Base-by-base conservation (phyloP, 2,113 vertebrate species). In the Myiozetetes cayanensis region DNA sequence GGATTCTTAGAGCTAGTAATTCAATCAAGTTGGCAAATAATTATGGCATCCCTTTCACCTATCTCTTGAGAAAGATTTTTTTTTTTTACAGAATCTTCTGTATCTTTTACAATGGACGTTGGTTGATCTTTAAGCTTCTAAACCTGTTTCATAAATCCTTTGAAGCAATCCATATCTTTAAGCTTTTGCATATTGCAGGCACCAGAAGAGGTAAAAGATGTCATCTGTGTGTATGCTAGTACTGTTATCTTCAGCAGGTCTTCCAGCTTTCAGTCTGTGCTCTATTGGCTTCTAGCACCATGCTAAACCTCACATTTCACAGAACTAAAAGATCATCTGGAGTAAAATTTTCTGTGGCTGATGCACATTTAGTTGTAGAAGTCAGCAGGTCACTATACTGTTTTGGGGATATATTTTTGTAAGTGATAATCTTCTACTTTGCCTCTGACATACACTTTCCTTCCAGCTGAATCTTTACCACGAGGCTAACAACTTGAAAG, bases 401-500 rank as follows among this genome's bases (percentile, higher is more conserved):
- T 94, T 93, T 87, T 23, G 33, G 67, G 50, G 67, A 81, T 90
- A 14, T 83, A 62, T 93, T 93, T 95, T 81, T 82, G 41, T 91
- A 89, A 89, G 93, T 91, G 80, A 50, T 94, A 93, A 84, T 83
- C 80, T 79, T 71, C 89, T 90, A 44, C 76, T 83, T 96, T 93
- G 70, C 58, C 66, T 90, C 59, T 92, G 82, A 93, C 71, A 93
- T 52, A 44, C 75, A 50, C 84, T 89, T 93, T 90, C 76, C 87
- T 94, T 94, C 63, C 75, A 94, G 44, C 80, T 93, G 84, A 93
- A 94, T 96, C 83, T 95, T 82, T 63, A 94, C 76, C 66, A 71
- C 49, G 35, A 96, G 72, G 63, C 84, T 93, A 93, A 93, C 79
- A 56, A 93, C 88, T 91, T 96, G 43, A 92, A 97, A 95, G 85